Evolutionary conservation across 2,888 invertebrate species (phyloP).

Genomic region (Pseudoips prasinana): DNA sequence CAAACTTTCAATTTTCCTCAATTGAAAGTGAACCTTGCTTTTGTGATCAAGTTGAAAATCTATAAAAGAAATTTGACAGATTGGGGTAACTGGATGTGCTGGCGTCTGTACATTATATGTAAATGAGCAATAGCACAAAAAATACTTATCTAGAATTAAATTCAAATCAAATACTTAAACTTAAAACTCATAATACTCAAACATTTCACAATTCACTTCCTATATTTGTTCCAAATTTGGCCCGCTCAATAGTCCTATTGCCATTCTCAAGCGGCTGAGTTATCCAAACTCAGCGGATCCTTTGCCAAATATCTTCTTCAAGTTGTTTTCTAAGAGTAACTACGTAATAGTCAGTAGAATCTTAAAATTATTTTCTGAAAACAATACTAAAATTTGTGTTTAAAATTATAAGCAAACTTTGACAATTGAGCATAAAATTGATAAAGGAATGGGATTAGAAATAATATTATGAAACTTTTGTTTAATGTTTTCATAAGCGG

Average conservation of each 20-base stretch:
- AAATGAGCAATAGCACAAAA: too few relatives aligned
- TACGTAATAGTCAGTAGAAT: constrained; percentile 39
- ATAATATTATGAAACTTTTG: constrained; percentile 2
- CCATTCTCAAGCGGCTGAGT: constrained; percentile 43
- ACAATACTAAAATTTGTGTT: constrained; percentile 38
- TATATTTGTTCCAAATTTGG: constrained; percentile 43
- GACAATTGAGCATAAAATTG: constrained; percentile 22
- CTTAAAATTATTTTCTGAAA: constrained; percentile 40
- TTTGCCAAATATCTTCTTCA: constrained; percentile 66
- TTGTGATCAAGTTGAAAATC: too few relatives aligned
- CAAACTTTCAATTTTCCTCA: too few relatives aligned
- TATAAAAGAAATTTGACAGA: too few relatives aligned
- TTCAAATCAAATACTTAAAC: too few relatives aligned
- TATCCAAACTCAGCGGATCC: constrained; percentile 61
- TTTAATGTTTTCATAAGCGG: too few relatives aligned
- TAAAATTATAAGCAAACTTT: constrained; percentile 21
- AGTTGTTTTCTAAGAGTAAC: constrained; percentile 55
- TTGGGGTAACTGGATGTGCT: too few relatives aligned
- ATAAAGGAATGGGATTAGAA: constrained; percentile 6
- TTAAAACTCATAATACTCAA: too few relatives aligned
- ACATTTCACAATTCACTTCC: constrained; percentile 5
- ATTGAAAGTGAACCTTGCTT: too few relatives aligned
- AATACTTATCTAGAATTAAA: too few relatives aligned
- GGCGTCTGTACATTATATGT: too few relatives aligned
- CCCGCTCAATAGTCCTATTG: constrained; percentile 46